Base-by-base conservation (phyloP, 35 echinoderm and acorn worm species). In the Ophioderma brevispina region DNA sequence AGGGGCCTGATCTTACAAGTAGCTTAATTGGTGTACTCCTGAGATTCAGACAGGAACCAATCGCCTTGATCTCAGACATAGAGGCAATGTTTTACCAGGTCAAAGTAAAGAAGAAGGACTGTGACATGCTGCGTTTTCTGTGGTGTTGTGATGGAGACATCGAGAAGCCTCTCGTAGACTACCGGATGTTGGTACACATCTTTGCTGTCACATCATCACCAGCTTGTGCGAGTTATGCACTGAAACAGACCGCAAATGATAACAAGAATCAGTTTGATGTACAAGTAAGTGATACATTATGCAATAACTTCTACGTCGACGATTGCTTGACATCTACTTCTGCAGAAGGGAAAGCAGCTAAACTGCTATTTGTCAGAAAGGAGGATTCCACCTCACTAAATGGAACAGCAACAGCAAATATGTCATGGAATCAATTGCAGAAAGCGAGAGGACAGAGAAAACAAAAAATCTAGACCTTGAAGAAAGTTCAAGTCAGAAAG, bases 121-220 rank as follows among this genome's bases (percentile, higher is more conserved):
- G 90, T 25, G 94, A 89, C 55, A 38, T 89, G 25, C 25, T 92
- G 25, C 77, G 90, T 4, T 88, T 96, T 37, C 64, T 92, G 37
- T 96, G 90, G 90, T 96, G 94, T 85, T 55, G 55, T 31, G 76
- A 92, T 32, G 90, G 94, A 33, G 83, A 96, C 40, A 88, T 89
- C 11, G 41, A 81, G 6, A 56, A 81, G 55, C 86, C 86, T 4
- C 38, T 91, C 21, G 56, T 25, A 88, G 78, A 59, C 28, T 92
- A 88, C 80, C 89, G 80, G 36, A 95, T 95, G 85, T 85, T 50
- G 32, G 90, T 86, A 31, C 90, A 92, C 39, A 6, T 96, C 19
- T 95, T 96, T 86, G 86, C 90, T 38, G 90, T 86, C 13, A 80
- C 87, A 28, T 96, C 85, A 30, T 96, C 94, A 32, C 90, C 90